Base-by-base conservation (phyloP, 2,888 invertebrate species). In the Merodon equestris region DNA sequence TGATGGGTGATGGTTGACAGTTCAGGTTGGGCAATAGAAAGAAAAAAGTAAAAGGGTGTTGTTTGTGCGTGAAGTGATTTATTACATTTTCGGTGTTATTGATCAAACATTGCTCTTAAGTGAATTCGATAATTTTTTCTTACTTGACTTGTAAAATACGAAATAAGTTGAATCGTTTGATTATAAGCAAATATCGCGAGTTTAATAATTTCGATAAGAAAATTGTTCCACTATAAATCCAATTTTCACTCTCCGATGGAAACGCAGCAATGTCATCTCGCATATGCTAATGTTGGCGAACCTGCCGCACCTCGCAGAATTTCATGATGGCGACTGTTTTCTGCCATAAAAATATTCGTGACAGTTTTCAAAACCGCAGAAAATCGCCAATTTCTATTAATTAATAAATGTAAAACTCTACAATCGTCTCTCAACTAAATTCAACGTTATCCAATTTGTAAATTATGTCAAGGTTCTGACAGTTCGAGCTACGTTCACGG, bases 311-410 rank as follows among this genome's bases (percentile, higher is more conserved):
- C 19, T 74, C 68, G 73, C 77, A 79, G 73, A 79, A 73, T 53
- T 73, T 70, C 68, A 79, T 74, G 68, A 79, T 79, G 79, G 79
- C 79, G 79, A 74, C 79, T 79, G 79, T 79, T 79, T 79, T 79
- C 79, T 79, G 79, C 79, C 74, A 70, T 74, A 79, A 74, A 79
- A 79, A 79, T 74, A 79, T 74, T 34, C 74, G 74, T 79, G 74
- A 79, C 79, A 79, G 68, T 74, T 79, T 79, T 51, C 36, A 74
- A 79, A 79, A 79, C 79, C 79, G 79, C 74, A 74, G 79, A 64
- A 79, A 70, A 79, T 70, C 64, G 56, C 64, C 63, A 68, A 70
- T 64, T 70, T 64, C 56, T 48, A 53, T 54, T 9, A 60, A 70
- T 70, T 70, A 60, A 40, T 74, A 79, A 79, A 74, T 74, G 68